phyloP scores from a whole-genome alignment of 2,113 vertebrate species.

The Festucalex cinctus region DNA sequence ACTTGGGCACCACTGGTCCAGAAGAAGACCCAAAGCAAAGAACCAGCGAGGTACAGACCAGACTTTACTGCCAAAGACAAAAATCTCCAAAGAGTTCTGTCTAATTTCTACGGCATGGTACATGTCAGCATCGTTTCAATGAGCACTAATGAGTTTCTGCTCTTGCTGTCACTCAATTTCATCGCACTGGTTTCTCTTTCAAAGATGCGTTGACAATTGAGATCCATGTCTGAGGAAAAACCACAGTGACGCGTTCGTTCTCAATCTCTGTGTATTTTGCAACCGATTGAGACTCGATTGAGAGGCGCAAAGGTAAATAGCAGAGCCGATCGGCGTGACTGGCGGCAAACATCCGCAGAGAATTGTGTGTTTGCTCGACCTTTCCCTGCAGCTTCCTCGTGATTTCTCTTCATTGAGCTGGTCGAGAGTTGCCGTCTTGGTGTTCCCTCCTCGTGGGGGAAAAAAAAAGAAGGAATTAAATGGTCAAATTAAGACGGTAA shows the following conservation, averaged over 20 bases:
- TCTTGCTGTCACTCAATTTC: background rate
- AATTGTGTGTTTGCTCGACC: slow-evolving; percentile 2
- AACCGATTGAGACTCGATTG: slow-evolving; percentile 22
- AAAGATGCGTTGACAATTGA: background rate
- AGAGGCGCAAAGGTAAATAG: slow-evolving; percentile 27
- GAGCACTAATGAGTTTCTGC: background rate
- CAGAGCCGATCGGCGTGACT: slow-evolving; percentile 29
- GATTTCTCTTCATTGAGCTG: slow-evolving; percentile 16
- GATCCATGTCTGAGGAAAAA: slow-evolving; percentile 2
- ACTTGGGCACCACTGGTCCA: background rate
- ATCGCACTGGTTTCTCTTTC: background rate
- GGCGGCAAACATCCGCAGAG: slow-evolving; percentile 7
- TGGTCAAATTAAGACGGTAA: background rate
- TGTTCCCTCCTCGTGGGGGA: no score
- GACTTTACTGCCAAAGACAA: background rate
- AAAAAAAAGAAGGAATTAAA: background rate
- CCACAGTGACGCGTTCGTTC: slow-evolving; percentile 7
- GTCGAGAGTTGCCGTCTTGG: background rate
- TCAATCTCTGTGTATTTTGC: slow-evolving; percentile 14
- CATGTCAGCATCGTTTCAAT: background rate
- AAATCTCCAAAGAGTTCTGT: background rate
- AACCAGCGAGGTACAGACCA: background rate
- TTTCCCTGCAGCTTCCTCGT: background rate
- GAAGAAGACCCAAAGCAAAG: background rate
- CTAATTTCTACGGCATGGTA: background rate